Percentiles rank a stretch among this genome's conserved stretches.
Evolutionary conservation across 2,113 vertebrate species (phyloP).

Genomic region (Nerophis ophidion): DNA sequence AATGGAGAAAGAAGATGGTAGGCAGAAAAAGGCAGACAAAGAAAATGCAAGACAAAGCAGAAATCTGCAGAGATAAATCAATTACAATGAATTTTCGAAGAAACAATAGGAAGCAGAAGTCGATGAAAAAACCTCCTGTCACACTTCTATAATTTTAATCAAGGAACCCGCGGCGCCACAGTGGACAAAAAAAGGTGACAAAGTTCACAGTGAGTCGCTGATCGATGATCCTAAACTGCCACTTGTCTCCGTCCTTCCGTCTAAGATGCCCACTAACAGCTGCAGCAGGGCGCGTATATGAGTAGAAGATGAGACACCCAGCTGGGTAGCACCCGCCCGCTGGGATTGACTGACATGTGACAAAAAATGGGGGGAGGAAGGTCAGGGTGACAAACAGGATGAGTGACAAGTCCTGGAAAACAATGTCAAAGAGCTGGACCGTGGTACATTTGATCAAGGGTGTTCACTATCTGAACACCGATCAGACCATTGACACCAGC

Average conservation of each 20-base stretch:
- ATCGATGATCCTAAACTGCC: slow-evolving; percentile 1
- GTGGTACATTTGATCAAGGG: background rate
- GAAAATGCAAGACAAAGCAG: slow-evolving; percentile 34
- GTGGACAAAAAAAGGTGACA: background rate
- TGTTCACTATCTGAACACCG: background rate
- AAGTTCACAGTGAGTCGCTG: slow-evolving; percentile 12
- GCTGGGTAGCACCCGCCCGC: slow-evolving; percentile 22
- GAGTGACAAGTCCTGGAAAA: slow-evolving; percentile 20
- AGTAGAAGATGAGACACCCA: slow-evolving; percentile 28
- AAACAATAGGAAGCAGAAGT: slow-evolving; percentile 56
- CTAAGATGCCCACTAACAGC: slow-evolving; percentile 42
- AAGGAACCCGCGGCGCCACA: slow-evolving; percentile 44
- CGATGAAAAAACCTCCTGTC: slow-evolving; percentile 47
- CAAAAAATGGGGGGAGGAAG: slow-evolving; percentile 29
- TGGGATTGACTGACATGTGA: slow-evolving; percentile 52
- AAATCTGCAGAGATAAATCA: slow-evolving; percentile 41
- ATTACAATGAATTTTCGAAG: slow-evolving; percentile 43
- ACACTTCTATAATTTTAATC: slow-evolving; percentile 20
- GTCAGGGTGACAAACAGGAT: slow-evolving; percentile 12
- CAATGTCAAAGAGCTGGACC: background rate
- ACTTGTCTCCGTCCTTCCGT: slow-evolving; percentile 20
- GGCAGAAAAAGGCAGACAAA: slow-evolving; percentile 35
- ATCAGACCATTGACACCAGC: too few species aligned
- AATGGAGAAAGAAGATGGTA: slow-evolving; percentile 21
- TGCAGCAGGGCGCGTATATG: slow-evolving; percentile 35